phyloP scores from a whole-genome alignment of 2,797 vertebrate genomes.

The Mustela erminea region DNA sequence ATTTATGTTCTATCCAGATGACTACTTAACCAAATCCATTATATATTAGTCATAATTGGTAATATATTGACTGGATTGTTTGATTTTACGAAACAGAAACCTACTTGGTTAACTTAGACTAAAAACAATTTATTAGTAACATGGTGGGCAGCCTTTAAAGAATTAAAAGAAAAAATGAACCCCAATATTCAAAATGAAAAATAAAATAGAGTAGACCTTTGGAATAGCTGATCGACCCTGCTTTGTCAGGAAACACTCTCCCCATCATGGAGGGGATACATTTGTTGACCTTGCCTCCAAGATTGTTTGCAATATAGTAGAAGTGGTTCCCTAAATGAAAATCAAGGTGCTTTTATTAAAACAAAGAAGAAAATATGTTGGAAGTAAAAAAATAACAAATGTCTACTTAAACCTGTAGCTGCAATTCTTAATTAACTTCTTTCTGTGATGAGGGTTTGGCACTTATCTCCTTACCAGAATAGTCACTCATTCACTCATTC shows the following conservation, averaged over 20 bases:
- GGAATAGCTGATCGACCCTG: neutral
- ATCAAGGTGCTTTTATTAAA: neutral
- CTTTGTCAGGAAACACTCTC: neutral
- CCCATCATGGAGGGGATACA: rapidly evolving
- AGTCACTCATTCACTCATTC: neutral
- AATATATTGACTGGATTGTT: neutral
- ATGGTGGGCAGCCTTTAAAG: neutral
- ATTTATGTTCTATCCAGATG: neutral
- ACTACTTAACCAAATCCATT: neutral
- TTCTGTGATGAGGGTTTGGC: neutral
- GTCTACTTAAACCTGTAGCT: neutral
- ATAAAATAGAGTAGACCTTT: neutral
- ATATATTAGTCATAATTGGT: neutral
- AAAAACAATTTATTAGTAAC: neutral
- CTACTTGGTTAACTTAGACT: neutral
- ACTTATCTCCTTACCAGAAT: neutral
- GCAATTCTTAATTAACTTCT: neutral
- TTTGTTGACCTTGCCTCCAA: neutral
- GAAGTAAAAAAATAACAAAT: neutral
- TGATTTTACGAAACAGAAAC: neutral
- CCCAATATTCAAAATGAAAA: neutral
- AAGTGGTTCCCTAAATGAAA: neutral
- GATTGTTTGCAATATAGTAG: neutral
- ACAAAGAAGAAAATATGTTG: neutral
- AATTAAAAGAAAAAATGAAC: neutral